Conservation (phyloP, 2,888 invertebrate genomes). For the Agonopterix subpropinquella region DNA sequence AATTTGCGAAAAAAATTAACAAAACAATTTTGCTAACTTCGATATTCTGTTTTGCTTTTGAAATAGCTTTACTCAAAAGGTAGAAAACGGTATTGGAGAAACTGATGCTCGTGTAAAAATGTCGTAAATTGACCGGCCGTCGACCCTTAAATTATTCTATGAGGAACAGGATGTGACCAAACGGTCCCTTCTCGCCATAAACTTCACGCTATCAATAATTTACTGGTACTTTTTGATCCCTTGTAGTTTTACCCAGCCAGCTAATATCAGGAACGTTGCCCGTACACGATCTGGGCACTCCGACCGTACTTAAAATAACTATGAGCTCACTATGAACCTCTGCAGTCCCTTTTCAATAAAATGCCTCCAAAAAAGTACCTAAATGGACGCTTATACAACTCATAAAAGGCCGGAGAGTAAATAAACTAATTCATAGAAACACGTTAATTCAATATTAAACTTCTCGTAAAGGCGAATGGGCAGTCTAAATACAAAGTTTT, state of each 20-base stretch:
- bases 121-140: too few relatives aligned
- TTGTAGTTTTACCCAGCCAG: not conserved
- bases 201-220: not conserved
- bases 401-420: not conserved
- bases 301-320: slow-evolving; percentile 5
- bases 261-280: slow-evolving; percentile 1
- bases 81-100: too few relatives aligned
- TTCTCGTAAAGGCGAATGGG: too few relatives aligned
- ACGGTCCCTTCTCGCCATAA: not conserved
- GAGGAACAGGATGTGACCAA: too few relatives aligned
- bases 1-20: too few relatives aligned
- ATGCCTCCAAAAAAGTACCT: not conserved
- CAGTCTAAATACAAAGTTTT: too few relatives aligned
- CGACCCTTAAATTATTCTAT: too few relatives aligned
- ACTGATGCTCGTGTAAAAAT: too few relatives aligned
- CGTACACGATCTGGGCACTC: not conserved
- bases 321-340: slow-evolving; percentile 1
- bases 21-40: too few relatives aligned
- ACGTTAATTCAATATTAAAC: not conserved
- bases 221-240: not conserved
- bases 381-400: not conserved
- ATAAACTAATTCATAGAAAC: not conserved
- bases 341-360: slow-evolving; percentile 5
- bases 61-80: too few relatives aligned
- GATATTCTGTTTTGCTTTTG: too few relatives aligned